Conservation (phyloP, 2,797 vertebrate species). For the Otolemur crassicaudatus region DNA sequence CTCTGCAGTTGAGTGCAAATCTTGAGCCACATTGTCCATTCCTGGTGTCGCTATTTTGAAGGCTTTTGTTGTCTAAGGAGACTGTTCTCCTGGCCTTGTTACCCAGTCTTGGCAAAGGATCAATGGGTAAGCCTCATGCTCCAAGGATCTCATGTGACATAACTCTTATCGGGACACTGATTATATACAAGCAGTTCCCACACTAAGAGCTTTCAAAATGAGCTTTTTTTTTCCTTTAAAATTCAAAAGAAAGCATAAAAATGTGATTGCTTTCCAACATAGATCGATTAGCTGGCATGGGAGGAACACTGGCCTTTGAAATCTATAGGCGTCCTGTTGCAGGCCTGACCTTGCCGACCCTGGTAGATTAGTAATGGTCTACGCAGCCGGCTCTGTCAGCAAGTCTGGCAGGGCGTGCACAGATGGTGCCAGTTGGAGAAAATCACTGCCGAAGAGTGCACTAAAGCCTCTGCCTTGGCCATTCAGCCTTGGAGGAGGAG, state of each 20-base stretch:
- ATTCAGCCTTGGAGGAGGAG: not conserved
- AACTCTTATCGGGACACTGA: not conserved
- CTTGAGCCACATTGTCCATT: not conserved
- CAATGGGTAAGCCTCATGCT: not conserved
- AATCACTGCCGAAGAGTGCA: not conserved
- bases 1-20: not conserved
- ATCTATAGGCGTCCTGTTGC: slow-evolving; percentile 71
- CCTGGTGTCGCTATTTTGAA: not conserved
- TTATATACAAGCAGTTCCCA: slow-evolving; percentile 50
- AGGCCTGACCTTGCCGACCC: slow-evolving; percentile 58
- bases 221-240: slow-evolving; percentile 69
- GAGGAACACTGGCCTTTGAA: slow-evolving; percentile 63
- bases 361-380: slow-evolving; percentile 73
- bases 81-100: not conserved
- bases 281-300: slow-evolving; percentile 62
- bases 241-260: slow-evolving; percentile 60
- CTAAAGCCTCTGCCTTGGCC: not conserved
- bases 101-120: slow-evolving; percentile 48
- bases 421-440: slow-evolving; percentile 78
- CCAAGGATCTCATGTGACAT: slow-evolving; percentile 41
- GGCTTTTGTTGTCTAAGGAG: not conserved
- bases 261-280: slow-evolving; percentile 67
- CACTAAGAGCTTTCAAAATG: slow-evolving; percentile 54
- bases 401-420: slow-evolving; percentile 64
- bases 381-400: slow-evolving; percentile 73